Base-by-base conservation (phyloP, 2,888 invertebrate genomes). In the Perithous albicinctus region DNA sequence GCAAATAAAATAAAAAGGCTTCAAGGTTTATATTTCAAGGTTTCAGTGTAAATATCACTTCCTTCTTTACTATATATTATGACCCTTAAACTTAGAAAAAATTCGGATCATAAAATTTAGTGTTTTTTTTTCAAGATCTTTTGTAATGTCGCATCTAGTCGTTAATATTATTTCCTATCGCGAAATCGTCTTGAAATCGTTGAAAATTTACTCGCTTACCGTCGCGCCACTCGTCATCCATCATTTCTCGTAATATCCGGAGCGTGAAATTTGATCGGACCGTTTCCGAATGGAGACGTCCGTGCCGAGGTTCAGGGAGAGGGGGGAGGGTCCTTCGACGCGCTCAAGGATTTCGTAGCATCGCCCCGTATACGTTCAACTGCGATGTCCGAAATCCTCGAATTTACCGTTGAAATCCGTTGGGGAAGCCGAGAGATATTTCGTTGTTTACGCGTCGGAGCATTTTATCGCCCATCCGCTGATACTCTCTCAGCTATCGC, bases 181-280 rank as follows among this genome's bases (percentile, higher is more conserved):
- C 20, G 26, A 41, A 59, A n/a, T 67, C 43, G 54, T 56, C 18
- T 12, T 10, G 61, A 59, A 48, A 41, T 70, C 48, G 32, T n/a
- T 54, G 69, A 77, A 69, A 59, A 61, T 61, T 77, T 59, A 51
- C 20, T 48, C 18, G 59, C 35, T 69, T 23, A 29, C 38, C 56
- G 38, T 64, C 15, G 12, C 43, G 23, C 18, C 59, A 15, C 7
- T 26, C 26, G 38, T 10, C 38, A 32, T 70, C 66, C 80, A 72
- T 82, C 70, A 67, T 82, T 77, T 61, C 77, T 74, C 38, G 72
- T 73, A 82, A 84, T 84, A 84, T 82, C 77, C 81, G 81, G 51
- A 70, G 74, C 61, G 70, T 80, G 69, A 77, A 77, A 84, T 84
- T 82, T 77, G 80, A 83, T 83, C 80, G 70, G 67, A 43, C 35